A percentile compares a stretch with the other conserved stretches of the same genome.
Evolutionary conservation across 1,140 invertebrate genomes (phyloP).

Genomic region (Oscheius sp.): DNA sequence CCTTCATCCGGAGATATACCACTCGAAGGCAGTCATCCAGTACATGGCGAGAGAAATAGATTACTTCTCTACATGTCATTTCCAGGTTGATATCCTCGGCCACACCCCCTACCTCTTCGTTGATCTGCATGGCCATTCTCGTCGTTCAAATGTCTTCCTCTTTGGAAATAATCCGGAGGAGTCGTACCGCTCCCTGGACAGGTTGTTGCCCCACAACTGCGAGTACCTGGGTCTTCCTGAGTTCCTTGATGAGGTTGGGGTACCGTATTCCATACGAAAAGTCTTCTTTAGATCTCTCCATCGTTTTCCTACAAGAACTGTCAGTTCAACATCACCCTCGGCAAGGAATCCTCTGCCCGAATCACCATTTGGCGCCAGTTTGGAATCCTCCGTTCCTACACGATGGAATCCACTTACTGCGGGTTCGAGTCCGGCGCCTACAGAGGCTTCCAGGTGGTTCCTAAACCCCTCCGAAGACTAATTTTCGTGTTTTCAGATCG

Average conservation of each 20-base stretch:
- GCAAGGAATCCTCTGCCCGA: slow-evolving; percentile 78
- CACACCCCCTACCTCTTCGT: slow-evolving; percentile 78
- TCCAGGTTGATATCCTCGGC: slow-evolving; percentile 47
- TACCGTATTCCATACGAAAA: slow-evolving; percentile 42
- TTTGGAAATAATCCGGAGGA: slow-evolving; percentile 75
- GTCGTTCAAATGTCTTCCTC: slow-evolving; percentile 82
- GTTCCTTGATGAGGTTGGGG: slow-evolving; percentile 65
- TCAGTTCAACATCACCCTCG: slow-evolving; percentile 75
- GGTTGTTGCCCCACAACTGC: slow-evolving; percentile 61
- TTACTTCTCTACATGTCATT: not conserved
- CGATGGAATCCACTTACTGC: slow-evolving; percentile 82
- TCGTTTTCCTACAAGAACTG: slow-evolving; percentile 65
- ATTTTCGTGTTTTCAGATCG: slow-evolving; percentile 26
- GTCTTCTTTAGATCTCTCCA: slow-evolving; percentile 20
- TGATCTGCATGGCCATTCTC: slow-evolving; percentile 84
- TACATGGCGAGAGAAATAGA: slow-evolving; percentile 46
- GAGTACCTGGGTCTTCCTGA: slow-evolving; percentile 62
- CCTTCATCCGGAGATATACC: slow-evolving; percentile 85
- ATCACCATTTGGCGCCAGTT: slow-evolving; percentile 82
- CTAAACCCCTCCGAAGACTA: not conserved
- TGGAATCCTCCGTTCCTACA: slow-evolving; percentile 73
- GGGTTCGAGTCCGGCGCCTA: slow-evolving; percentile 77
- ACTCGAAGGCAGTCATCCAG: slow-evolving; percentile 73
- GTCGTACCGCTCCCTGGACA: slow-evolving; percentile 63
- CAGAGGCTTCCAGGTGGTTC: slow-evolving; percentile 64